These are phyloP conservation scores for Vultur gryphus DNA, from an alignment of 2,797 vertebrate species.

Conservation along the genomic window DNA sequence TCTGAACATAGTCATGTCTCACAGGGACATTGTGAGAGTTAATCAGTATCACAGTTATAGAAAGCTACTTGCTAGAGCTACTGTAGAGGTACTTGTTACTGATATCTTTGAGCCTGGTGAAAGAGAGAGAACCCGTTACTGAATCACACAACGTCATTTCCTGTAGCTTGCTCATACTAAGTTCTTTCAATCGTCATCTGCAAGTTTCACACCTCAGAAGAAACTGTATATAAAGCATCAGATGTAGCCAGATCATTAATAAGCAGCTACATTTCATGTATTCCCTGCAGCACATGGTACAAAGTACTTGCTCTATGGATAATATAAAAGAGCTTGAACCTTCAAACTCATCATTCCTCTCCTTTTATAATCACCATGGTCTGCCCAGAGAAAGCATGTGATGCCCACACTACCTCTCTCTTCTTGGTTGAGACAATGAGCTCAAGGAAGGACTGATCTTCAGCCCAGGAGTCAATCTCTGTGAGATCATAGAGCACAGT, in stretches of 20 bases:
- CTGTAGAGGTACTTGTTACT: neutral
- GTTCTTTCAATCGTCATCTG: neutral
- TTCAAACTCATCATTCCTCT: neutral
- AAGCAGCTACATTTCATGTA: neutral
- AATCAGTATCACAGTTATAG: neutral
- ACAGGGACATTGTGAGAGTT: neutral
- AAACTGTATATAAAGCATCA: neutral
- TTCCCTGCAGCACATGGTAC: neutral
- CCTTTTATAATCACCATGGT: neutral
- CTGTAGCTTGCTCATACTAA: neutral
- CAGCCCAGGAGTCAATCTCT: constrained; percentile 93
- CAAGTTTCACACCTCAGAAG: neutral
- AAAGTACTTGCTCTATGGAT: neutral
- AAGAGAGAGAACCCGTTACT: neutral
- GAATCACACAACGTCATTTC: neutral
- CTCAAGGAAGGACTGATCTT: constrained; percentile 88
- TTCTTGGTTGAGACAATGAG: constrained; percentile 87
- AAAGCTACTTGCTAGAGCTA: neutral
- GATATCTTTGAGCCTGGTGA: neutral
- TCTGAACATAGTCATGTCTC: neutral
- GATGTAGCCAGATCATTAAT: neutral
- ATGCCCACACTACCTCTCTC: constrained; percentile 80
- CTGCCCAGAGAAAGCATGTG: neutral
- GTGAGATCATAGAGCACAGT: constrained; percentile 91
- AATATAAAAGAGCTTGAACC: neutral